Evolutionary conservation across 2,888 invertebrate species (phyloP).

Genomic region (Campaea margaritaria): DNA sequence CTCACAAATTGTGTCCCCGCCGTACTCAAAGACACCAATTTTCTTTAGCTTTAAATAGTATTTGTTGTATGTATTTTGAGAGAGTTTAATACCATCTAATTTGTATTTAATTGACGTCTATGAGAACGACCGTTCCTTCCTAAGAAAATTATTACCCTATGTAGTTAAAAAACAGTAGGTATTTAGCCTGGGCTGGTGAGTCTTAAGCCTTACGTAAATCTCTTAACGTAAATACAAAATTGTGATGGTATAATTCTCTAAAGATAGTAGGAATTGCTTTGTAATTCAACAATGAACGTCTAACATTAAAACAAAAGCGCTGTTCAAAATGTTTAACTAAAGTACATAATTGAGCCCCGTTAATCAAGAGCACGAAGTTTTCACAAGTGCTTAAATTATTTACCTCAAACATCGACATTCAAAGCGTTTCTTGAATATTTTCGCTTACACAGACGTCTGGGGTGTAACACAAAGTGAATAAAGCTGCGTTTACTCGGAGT

Average conservation of each 20-base stretch:
- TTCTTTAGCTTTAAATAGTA: too few species aligned
- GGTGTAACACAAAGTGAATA: conserved; percentile 64
- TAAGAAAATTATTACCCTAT: too few species aligned
- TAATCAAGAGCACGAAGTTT: conserved; percentile 82
- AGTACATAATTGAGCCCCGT: conserved; percentile 78
- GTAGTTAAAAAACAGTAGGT: neutral
- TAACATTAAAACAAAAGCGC: conserved; percentile 70
- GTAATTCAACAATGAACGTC: conserved; percentile 59
- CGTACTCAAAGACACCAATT: too few species aligned
- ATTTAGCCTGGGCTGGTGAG: neutral
- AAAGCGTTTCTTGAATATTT: conserved; percentile 79
- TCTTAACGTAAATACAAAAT: conserved; percentile 41
- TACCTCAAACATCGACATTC: conserved; percentile 80
- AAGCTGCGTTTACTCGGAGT: conserved; percentile 14
- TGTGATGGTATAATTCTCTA: conserved; percentile 44
- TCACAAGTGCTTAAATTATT: conserved; percentile 81
- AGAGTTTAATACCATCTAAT: neutral
- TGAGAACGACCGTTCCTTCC: too few species aligned
- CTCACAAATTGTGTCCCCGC: too few species aligned
- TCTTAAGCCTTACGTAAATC: conserved; percentile 32
- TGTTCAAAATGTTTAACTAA: conserved; percentile 74
- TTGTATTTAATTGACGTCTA: neutral
- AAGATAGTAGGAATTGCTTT: conserved; percentile 43
- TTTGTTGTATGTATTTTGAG: too few species aligned
- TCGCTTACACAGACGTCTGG: conserved; percentile 73